A percentile compares a stretch with the other conserved stretches of the same genome.
Evolutionary conservation across 2,797 vertebrate species (phyloP).

Genomic region (Periophthalmus magnuspinnatus): DNA sequence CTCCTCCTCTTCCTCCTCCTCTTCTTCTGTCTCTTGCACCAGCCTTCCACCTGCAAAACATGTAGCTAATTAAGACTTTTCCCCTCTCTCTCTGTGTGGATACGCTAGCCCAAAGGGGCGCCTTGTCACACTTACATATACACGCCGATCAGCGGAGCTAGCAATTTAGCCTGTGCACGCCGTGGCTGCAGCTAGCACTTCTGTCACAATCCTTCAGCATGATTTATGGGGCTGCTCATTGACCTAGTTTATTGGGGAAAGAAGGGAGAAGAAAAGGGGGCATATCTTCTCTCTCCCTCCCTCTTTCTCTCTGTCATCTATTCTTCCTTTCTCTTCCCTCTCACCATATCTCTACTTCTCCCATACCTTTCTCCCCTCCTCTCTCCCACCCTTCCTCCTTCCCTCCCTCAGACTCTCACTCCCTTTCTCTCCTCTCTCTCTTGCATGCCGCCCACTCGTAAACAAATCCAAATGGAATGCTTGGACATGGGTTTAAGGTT

Average conservation of each 20-base stretch:
- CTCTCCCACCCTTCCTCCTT: background rate
- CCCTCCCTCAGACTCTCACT: background rate
- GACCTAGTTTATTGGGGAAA: conserved; percentile 77
- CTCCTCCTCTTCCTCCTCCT: background rate
- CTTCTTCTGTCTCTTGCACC: conserved; percentile 19
- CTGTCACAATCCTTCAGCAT: conserved; percentile 75
- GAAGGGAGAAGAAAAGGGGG: conserved; percentile 58
- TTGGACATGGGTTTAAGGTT: conserved; percentile 62
- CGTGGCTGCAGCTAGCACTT: conserved; percentile 63
- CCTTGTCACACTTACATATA: conserved; percentile 72
- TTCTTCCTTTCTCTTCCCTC: background rate
- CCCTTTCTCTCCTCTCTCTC: background rate
- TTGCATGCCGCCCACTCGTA: conserved; percentile 42
- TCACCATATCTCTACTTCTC: background rate
- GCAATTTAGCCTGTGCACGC: conserved; percentile 74
- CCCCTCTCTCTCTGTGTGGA: conserved; percentile 26
- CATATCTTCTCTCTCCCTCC: conserved; percentile 30
- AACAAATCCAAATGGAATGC: conserved; percentile 46
- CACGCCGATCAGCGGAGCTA: conserved; percentile 58
- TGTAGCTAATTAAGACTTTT: conserved; percentile 70
- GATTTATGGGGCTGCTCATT: conserved; percentile 83
- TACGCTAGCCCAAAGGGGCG: conserved; percentile 70
- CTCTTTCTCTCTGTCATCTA: background rate
- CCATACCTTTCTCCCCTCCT: background rate
- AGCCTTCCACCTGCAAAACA: conserved; percentile 62